Percentiles rank a stretch among this genome's conserved stretches.
Evolutionary conservation across 2,888 invertebrate genomes (phyloP).

Genomic region (Tetanocera ferruginea): DNA sequence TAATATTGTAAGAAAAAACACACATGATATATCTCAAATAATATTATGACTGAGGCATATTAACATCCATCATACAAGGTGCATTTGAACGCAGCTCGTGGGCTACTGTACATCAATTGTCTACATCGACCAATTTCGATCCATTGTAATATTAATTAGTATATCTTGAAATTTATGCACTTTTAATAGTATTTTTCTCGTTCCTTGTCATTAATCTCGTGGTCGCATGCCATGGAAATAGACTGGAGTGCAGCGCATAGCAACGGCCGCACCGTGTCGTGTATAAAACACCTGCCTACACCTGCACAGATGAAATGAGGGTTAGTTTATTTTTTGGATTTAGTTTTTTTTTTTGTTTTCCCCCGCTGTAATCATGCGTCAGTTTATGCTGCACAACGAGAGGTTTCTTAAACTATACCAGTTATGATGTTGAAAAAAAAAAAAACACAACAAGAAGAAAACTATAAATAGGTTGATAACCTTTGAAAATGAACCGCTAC

Average conservation of each 20-base stretch:
- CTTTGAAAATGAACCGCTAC: too few relatives aligned
- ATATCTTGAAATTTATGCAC: not conserved
- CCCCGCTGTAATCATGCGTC: not conserved
- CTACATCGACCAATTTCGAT: not conserved
- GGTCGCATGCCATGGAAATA: slow-evolving; percentile 61
- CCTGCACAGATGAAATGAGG: slow-evolving; percentile 37
- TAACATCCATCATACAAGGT: not conserved
- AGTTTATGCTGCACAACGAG: not conserved
- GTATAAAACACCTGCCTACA: slow-evolving; percentile 57
- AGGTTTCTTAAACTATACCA: too few relatives aligned
- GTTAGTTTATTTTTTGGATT: not conserved
- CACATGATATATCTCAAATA: too few relatives aligned
- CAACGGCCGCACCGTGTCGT: not conserved
- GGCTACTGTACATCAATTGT: not conserved
- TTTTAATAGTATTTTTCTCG: not conserved
- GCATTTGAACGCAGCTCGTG: not conserved
- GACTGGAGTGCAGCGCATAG: slow-evolving; percentile 15
- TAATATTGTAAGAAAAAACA: too few relatives aligned
- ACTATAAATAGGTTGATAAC: too few relatives aligned
- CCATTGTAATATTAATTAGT: slow-evolving; percentile 8
- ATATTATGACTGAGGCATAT: not conserved
- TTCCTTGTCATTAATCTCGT: slow-evolving; percentile 58
- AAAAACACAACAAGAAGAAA: too few relatives aligned
- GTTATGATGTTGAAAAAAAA: too few relatives aligned
- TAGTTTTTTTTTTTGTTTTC: too few relatives aligned